A percentile compares a stretch with the other conserved stretches of the same genome.
These are phyloP conservation scores for Elephantulus edwardii DNA, from an alignment of 2,113 vertebrate species.

Conservation along the genomic window DNA sequence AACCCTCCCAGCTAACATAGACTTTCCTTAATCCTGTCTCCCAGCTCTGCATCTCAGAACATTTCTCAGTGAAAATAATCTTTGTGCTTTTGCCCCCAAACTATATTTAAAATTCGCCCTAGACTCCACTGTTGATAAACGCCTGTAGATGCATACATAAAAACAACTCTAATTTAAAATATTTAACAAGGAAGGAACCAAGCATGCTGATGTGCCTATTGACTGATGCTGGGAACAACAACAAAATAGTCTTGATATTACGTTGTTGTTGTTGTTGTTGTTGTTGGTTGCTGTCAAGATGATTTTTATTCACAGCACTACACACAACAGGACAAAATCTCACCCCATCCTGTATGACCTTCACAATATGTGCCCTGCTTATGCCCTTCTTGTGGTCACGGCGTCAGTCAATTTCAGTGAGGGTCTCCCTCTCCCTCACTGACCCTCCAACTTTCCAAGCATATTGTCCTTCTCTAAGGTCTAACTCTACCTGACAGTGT, in stretches of 20 bases:
- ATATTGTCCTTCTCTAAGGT: no score
- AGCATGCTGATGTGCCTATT: background rate
- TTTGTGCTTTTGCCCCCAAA: background rate
- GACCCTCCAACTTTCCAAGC: no score
- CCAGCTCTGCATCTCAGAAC: background rate
- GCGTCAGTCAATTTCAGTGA: no score
- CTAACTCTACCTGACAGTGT: no score
- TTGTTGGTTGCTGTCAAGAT: no score
- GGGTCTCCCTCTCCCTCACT: no score
- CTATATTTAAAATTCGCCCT: background rate
- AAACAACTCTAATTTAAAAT: background rate
- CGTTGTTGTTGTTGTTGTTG: no score
- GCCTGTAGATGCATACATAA: background rate
- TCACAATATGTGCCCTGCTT: no score
- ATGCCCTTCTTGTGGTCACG: no score
- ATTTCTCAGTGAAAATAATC: background rate
- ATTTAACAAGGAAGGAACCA: background rate
- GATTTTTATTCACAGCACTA: no score
- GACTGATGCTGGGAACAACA: background rate
- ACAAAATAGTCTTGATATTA: rapidly evolving
- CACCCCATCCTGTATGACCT: no score
- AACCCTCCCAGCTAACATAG: background rate
- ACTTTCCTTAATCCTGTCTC: background rate
- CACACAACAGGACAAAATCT: no score
- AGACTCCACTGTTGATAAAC: background rate